Evolutionary conservation across 1,140 invertebrate species (phyloP).

Genomic region (Tyrophagus putrescentiae): DNA sequence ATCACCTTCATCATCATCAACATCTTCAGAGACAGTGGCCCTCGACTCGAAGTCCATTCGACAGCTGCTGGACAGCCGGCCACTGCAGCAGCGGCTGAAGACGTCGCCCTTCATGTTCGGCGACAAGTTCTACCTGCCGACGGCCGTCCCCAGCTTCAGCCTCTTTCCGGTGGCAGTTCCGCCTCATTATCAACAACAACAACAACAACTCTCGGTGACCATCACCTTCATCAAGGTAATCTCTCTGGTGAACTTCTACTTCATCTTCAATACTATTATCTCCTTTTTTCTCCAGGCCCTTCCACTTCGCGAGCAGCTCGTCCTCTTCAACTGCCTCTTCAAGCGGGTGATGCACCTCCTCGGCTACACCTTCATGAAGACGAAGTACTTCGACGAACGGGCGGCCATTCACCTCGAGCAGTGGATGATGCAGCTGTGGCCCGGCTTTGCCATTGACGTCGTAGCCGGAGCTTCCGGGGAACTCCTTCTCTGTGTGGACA

Average conservation of each 20-base stretch:
- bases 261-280: too few species aligned
- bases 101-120: neutral
- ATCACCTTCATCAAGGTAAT: neutral
- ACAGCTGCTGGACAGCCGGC: neutral
- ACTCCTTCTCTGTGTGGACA: constrained; percentile 39
- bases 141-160: neutral
- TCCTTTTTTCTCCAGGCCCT: too few species aligned
- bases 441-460: neutral
- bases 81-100: neutral
- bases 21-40: too few species aligned
- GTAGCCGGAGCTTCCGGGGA: neutral
- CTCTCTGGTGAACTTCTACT: too few species aligned
- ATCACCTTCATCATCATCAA: too few species aligned
- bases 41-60: neutral
- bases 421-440: constrained; percentile 2
- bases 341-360: neutral
- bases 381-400: neutral
- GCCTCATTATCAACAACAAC: neutral
- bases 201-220: neutral
- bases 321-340: neutral
- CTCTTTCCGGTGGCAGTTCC: neutral
- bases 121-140: neutral
- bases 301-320: neutral
- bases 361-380: neutral
- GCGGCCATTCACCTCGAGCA: neutral